Conservation (phyloP, 2,888 invertebrate species). For the Caenorhabditis sp. region DNA sequence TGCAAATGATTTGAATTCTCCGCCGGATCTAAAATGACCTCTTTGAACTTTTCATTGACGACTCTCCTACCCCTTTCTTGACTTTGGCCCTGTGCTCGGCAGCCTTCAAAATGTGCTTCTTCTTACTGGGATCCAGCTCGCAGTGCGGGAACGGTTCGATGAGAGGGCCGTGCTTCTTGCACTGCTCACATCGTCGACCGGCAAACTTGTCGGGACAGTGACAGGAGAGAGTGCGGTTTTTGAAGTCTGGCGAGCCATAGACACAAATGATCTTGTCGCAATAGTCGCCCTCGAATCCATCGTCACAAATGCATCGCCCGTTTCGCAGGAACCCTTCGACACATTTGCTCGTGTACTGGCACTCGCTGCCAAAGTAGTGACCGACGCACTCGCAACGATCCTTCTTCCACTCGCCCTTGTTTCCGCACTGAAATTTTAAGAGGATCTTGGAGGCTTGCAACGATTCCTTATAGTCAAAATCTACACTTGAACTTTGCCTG, state of each 20-base stretch:
- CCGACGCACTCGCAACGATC: constrained; percentile 78
- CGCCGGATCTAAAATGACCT: constrained; percentile 31
- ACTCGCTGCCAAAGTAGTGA: constrained; percentile 79
- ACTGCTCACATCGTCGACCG: constrained; percentile 78
- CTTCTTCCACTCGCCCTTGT: constrained; percentile 78
- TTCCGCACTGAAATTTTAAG: constrained; percentile 75
- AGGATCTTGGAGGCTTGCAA: too few relatives aligned
- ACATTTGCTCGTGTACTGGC: constrained; percentile 80
- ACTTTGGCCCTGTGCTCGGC: constrained; percentile 40
- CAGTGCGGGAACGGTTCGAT: constrained; percentile 66
- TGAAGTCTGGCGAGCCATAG: constrained; percentile 77
- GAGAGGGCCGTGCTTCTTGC: constrained; percentile 63
- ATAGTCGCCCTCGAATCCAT: constrained; percentile 80
- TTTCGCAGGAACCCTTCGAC: constrained; percentile 74
- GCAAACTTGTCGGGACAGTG: constrained; percentile 77
- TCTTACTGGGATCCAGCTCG: constrained; percentile 87
- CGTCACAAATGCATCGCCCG: constrained; percentile 78
- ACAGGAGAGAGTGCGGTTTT: constrained; percentile 73
- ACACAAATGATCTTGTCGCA: constrained; percentile 79
- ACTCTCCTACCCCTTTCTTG: constrained; percentile 32
- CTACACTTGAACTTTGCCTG: too few relatives aligned
- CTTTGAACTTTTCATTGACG: neutral
- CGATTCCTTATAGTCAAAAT: too few relatives aligned
- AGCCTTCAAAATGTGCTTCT: constrained; percentile 46
- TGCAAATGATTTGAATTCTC: constrained; percentile 45